These are phyloP conservation scores for Semicossyphus pulcher DNA, from an alignment of 2,113 vertebrate species.

Conservation along the genomic window DNA sequence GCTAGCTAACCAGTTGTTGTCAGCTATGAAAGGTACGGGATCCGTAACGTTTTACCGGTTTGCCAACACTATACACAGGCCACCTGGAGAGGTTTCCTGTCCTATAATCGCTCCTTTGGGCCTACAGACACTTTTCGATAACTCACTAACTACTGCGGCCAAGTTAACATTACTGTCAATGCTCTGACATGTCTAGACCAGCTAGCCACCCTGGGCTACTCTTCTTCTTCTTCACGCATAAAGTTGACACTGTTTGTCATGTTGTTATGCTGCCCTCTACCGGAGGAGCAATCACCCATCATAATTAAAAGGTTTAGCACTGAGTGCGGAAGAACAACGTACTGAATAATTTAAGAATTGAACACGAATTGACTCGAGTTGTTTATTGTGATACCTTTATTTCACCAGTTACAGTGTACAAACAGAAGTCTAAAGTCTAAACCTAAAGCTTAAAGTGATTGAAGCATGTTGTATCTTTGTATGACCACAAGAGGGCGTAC, in stretches of 20 bases:
- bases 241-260: neutral
- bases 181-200: constrained; percentile 46
- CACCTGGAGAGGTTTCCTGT: neutral
- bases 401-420: neutral
- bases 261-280: constrained; percentile 44
- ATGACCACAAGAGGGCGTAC: constrained; percentile 40
- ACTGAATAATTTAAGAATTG: too few species aligned
- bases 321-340: neutral
- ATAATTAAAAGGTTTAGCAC: neutral
- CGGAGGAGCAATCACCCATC: neutral
- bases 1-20: constrained; percentile 50
- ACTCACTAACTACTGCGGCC: constrained; percentile 41
- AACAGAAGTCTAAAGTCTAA: neutral
- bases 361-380: neutral
- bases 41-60: constrained; percentile 1
- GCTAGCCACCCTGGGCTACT: constrained; percentile 13
- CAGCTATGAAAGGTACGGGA: constrained; percentile 9
- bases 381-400: neutral
- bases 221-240: constrained; percentile 51
- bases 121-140: constrained; percentile 26
- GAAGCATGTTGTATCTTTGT: neutral
- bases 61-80: neutral
- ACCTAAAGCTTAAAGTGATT: neutral
- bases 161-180: constrained; percentile 49
- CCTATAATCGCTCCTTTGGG: neutral